Conservation (phyloP, 2,113 vertebrate genomes). For the Spea multiplicata region DNA sequence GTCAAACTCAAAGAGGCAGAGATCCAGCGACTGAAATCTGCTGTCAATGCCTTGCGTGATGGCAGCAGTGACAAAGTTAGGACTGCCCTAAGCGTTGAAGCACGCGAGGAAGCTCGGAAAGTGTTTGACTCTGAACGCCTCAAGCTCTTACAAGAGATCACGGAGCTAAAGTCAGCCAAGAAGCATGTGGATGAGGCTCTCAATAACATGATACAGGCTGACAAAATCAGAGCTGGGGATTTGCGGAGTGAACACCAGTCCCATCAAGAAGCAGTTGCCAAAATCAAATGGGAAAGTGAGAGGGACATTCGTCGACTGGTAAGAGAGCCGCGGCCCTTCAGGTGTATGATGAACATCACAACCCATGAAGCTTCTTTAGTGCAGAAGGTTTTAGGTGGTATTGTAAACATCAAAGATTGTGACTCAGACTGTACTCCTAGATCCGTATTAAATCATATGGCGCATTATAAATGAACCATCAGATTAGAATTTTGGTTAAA, state of each 20-base stretch:
- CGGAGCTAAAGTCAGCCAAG: constrained; percentile 85
- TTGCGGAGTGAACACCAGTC: constrained; percentile 93
- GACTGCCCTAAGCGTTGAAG: constrained; percentile 88
- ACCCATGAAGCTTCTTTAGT: no score
- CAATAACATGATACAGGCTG: constrained; percentile 91
- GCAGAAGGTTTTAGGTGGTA: no score
- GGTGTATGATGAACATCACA: no score
- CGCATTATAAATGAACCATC: no score
- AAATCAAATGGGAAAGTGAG: constrained; percentile 98
- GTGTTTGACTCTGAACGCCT: constrained; percentile 95
- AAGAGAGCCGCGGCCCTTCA: constrained; percentile 50
- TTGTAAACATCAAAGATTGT: no score
- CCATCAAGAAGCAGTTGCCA: constrained; percentile 95
- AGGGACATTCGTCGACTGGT: constrained; percentile 92
- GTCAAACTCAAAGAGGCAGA: constrained; percentile 93
- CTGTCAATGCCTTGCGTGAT: constrained; percentile 82
- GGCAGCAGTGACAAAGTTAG: constrained; percentile 95
- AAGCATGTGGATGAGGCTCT: constrained; percentile 95
- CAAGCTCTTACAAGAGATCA: constrained; percentile 91
- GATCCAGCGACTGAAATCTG: constrained; percentile 89
- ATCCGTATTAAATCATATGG: no score
- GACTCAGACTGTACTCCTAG: no score
- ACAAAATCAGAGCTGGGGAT: constrained; percentile 97
- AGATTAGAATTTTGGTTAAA: no score
- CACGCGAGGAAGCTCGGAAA: constrained; percentile 91